phyloP scores from a whole-genome alignment of 2,888 invertebrate genomes.

The Pachymerium ferrugineum region DNA sequence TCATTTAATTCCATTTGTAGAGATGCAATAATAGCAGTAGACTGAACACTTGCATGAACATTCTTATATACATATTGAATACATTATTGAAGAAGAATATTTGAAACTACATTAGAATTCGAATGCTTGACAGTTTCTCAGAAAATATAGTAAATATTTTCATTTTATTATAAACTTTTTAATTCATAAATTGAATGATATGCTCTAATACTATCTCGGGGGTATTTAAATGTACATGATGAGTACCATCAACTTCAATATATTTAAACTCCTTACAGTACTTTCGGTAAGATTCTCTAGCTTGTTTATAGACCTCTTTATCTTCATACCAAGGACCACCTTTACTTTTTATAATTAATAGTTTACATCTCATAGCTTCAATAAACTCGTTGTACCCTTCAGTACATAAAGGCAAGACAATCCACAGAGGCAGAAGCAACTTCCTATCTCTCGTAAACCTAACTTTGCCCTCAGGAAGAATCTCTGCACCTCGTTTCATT shows the following conservation, averaged over 20 bases:
- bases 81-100: too few species aligned
- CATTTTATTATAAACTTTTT: background rate
- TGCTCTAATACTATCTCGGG: slow-evolving; percentile 41
- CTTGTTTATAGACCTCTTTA: background rate
- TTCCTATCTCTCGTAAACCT: background rate
- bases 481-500: background rate
- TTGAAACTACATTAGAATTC: too few species aligned
- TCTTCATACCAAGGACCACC: background rate
- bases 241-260: slow-evolving; percentile 33
- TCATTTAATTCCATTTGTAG: too few species aligned
- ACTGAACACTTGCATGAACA: too few species aligned
- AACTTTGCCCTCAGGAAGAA: background rate
- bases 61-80: too few species aligned
- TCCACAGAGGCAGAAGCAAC: background rate
- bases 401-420: background rate
- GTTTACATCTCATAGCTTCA: background rate
- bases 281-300: background rate
- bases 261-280: slow-evolving; percentile 36
- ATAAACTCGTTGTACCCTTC: background rate
- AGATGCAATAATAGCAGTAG: too few species aligned
- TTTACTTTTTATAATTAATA: background rate
- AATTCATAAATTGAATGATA: slow-evolving; percentile 39
- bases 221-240: slow-evolving; percentile 39
- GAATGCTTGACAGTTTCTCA: too few species aligned
- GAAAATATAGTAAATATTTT: background rate